These are phyloP conservation scores for Xestoiulus laeticollis DNA, from an alignment of 2,888 invertebrate genomes.

Conservation along the genomic window DNA sequence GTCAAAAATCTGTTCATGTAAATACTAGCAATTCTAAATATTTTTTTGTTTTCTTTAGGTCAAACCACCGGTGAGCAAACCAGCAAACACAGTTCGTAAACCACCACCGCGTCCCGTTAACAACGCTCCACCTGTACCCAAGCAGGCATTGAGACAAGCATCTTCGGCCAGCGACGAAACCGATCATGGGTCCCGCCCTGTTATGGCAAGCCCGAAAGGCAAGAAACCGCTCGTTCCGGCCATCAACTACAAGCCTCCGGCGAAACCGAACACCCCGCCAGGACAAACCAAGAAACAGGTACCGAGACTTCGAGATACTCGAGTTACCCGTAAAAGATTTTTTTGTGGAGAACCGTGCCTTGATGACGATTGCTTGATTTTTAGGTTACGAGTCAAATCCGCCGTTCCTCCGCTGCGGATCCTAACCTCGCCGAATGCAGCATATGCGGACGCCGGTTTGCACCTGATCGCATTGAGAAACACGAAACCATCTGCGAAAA, in stretches of 20 bases:
- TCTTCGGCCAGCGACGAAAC: neutral
- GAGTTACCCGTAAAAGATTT: neutral
- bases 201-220: neutral
- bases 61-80: slow-evolving; percentile 13
- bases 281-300: slow-evolving; percentile 47
- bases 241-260: slow-evolving; percentile 39
- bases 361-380: neutral
- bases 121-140: neutral
- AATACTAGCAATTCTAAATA: no score
- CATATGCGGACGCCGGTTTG: slow-evolving; percentile 83
- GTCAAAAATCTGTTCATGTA: no score
- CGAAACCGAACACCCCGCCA: slow-evolving; percentile 48
- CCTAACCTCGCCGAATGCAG: slow-evolving; percentile 71
- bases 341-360: neutral
- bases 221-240: slow-evolving; percentile 50
- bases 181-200: neutral
- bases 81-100: neutral
- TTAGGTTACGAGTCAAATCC: neutral
- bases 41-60: neutral
- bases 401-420: slow-evolving; percentile 49
- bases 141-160: neutral
- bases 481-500: slow-evolving; percentile 89
- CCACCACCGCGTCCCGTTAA: neutral
- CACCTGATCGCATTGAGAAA: slow-evolving; percentile 78
- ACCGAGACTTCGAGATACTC: neutral